A percentile compares a stretch with the other conserved stretches of the same genome.
Evolutionary conservation across 92 coral and sea anemone genomes (phyloP).

Genomic region (Virgularia gustaviana): DNA sequence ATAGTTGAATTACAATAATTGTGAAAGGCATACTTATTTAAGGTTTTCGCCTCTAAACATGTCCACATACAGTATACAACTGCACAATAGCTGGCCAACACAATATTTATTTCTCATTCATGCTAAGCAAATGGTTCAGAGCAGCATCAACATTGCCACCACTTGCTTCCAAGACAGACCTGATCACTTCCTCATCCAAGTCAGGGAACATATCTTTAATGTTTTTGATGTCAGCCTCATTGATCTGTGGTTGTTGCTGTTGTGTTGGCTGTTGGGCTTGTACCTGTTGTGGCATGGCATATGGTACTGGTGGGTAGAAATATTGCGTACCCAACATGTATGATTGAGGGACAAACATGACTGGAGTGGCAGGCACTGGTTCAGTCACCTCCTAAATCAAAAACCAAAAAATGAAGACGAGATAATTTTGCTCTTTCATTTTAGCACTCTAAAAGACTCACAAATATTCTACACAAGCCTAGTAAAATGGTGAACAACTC

Average conservation of each 20-base stretch:
- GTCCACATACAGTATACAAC: not conserved
- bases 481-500: not conserved
- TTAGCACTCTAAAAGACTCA: not conserved
- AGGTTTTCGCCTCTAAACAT: not conserved
- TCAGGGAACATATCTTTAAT: conserved; percentile 94
- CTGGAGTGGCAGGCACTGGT: conserved; percentile 62
- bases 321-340: conserved; percentile 66
- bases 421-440: not conserved
- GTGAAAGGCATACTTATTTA: no score
- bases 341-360: conserved; percentile 92
- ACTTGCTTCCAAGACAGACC: conserved; percentile 84
- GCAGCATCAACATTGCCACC: conserved; percentile 85
- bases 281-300: conserved; percentile 62
- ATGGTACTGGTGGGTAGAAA: conserved; percentile 68
- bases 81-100: not conserved
- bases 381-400: conserved; percentile 58
- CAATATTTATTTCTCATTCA: conserved; percentile 48
- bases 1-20: no score
- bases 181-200: conserved; percentile 90
- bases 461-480: not conserved
- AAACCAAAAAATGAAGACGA: not conserved
- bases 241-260: conserved; percentile 22
- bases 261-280: conserved; percentile 48
- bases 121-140: conserved; percentile 73
- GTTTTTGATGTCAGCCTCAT: conserved; percentile 66